Evolutionary conservation across 2,113 vertebrate species (phyloP).

Genomic region (Pampusana beccarii): DNA sequence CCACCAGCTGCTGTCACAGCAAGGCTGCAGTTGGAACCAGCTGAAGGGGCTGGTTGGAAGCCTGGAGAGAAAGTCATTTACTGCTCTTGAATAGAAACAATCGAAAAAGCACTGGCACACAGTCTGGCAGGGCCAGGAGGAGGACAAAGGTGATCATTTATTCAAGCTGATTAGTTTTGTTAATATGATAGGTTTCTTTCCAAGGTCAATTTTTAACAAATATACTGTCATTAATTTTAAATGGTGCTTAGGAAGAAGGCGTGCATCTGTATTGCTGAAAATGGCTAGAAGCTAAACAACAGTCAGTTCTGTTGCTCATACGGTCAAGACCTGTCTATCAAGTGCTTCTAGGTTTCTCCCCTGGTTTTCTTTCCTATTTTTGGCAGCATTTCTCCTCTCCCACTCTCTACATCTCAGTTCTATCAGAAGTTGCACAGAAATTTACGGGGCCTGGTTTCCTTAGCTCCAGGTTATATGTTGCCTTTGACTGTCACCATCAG

Average conservation of each 20-base stretch:
- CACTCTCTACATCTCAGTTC: background rate
- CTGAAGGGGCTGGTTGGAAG: background rate
- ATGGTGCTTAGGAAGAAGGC: background rate
- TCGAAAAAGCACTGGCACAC: rapidly evolving
- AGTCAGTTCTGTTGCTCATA: background rate
- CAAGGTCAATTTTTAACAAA: background rate
- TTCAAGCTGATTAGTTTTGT: background rate
- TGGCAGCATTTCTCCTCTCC: background rate
- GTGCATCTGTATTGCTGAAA: rapidly evolving
- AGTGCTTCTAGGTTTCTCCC: background rate
- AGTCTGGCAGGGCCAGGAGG: rapidly evolving
- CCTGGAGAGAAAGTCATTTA: background rate
- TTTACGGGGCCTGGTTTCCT: background rate
- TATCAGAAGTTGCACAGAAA: background rate
- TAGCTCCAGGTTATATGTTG: background rate
- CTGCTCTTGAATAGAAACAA: background rate
- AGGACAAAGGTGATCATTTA: background rate
- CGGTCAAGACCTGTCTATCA: background rate
- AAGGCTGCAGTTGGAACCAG: background rate
- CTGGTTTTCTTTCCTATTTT: background rate
- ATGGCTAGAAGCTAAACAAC: background rate
- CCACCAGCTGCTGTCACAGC: background rate
- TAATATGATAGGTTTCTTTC: background rate
- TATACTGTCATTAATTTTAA: background rate
- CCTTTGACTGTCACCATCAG: background rate